Conservation (phyloP, 37 sponge, comb jelly and placozoan genomes). For the Aplysina aerophoba region DNA sequence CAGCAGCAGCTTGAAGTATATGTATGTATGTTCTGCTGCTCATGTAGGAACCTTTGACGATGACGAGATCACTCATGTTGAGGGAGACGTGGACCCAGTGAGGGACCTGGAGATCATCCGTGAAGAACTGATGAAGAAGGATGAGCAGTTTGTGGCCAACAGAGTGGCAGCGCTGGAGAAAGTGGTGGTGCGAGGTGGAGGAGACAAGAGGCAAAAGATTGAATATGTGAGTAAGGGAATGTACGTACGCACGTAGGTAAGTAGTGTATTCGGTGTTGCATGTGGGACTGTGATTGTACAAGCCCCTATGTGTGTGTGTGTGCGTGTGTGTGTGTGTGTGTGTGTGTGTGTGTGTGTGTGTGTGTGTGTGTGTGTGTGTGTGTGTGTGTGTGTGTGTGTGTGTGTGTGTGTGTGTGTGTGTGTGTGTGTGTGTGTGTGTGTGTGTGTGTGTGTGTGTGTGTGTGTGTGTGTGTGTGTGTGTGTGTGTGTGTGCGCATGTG, state of each 20-base stretch:
- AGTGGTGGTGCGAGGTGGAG: conserved; percentile 75
- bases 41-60: conserved; percentile 93
- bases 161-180: conserved; percentile 71
- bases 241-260: neutral
- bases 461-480: conserved; percentile 24
- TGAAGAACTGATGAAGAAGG: conserved; percentile 90
- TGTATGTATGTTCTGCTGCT: neutral
- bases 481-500: conserved; percentile 11
- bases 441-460: conserved; percentile 11
- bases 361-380: no score
- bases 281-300: no score
- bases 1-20: neutral
- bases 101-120: conserved; percentile 94
- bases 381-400: no score
- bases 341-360: no score
- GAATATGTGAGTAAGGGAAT: conserved; percentile 71
- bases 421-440: conserved; percentile 5
- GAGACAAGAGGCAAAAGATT: conserved; percentile 83
- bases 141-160: conserved; percentile 60
- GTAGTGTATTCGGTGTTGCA: no score
- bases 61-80: conserved; percentile 95
- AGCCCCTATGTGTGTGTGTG: no score
- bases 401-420: neutral
- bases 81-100: conserved; percentile 95
- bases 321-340: no score